Percentiles rank a stretch among this genome's conserved stretches.
Evolutionary conservation across 2,797 vertebrate genomes (phyloP).

Genomic region (Linurgus olivaceus): DNA sequence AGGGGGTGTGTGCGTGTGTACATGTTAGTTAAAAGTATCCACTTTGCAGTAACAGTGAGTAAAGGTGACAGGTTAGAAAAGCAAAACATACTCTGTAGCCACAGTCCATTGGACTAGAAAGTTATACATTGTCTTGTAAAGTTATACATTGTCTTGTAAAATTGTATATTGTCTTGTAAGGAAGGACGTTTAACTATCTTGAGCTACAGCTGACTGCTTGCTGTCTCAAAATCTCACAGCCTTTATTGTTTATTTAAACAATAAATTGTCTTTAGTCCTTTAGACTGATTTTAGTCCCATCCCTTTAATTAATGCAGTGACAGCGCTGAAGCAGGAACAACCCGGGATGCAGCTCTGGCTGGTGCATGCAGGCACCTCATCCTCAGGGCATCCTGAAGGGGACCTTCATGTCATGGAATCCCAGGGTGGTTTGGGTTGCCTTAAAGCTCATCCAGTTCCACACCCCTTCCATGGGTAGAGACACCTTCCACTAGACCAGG

Average conservation of each 20-base stretch:
- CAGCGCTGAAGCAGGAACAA: not conserved
- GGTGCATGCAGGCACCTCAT: not conserved
- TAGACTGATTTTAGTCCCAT: not conserved
- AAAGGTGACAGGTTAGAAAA: not conserved
- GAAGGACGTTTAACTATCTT: not conserved
- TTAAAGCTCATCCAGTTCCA: not conserved
- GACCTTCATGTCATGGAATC: not conserved
- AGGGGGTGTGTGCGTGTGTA: not conserved
- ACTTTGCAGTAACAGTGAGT: not conserved
- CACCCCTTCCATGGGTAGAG: not conserved
- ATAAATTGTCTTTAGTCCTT: not conserved
- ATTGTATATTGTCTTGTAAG: not conserved
- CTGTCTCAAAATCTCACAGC: not conserved
- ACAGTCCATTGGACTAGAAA: not conserved
- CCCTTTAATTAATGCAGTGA: not conserved
- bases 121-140: not conserved
- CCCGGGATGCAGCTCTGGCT: accelerated
- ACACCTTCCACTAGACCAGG: not conserved
- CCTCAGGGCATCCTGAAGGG: not conserved
- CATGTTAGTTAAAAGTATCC: not conserved
- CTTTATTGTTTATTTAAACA: not conserved
- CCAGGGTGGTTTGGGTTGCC: not conserved
- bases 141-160: too few species aligned
- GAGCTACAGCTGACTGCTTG: not conserved
- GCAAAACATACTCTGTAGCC: not conserved